A percentile compares a stretch with the other conserved stretches of the same genome.
phyloP scores from a whole-genome alignment of 2,888 invertebrate species.

The Altica lythri region DNA sequence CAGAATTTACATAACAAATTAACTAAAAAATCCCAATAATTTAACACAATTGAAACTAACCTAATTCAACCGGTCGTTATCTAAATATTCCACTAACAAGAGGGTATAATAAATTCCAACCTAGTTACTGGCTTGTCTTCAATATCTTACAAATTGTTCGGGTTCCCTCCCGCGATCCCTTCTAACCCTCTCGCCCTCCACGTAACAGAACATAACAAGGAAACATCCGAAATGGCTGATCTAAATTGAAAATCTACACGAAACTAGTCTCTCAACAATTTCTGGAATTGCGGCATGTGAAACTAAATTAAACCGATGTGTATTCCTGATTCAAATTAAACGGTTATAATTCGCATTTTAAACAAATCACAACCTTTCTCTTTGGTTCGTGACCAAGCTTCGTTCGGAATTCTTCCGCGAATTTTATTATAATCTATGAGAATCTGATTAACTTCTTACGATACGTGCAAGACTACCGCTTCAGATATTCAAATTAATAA shows the following conservation, averaged over 20 bases:
- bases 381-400: slow-evolving; percentile 27
- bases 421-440: slow-evolving; percentile 27
- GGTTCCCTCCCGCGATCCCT: not conserved
- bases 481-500: no score
- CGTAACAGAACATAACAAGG: slow-evolving; percentile 24
- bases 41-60: no score
- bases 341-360: slow-evolving; percentile 16
- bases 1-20: no score
- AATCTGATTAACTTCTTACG: no score
- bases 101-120: slow-evolving; percentile 15
- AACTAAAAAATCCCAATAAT: no score
- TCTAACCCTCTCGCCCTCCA: not conserved
- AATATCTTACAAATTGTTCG: slow-evolving; percentile 23
- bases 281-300: slow-evolving; percentile 31
- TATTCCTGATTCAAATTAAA: slow-evolving; percentile 27
- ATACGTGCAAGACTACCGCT: no score
- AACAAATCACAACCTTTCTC: slow-evolving; percentile 25
- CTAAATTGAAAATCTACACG: slow-evolving; percentile 34
- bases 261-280: slow-evolving; percentile 31
- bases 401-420: slow-evolving; percentile 23
- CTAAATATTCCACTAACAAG: slow-evolving; percentile 11
- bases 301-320: slow-evolving; percentile 31
- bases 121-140: slow-evolving; percentile 19
- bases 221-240: slow-evolving; percentile 37
- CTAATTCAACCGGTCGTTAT: no score